Evolutionary conservation across 2,113 vertebrate genomes (phyloP).

Genomic region (Orientallactaga bullata): DNA sequence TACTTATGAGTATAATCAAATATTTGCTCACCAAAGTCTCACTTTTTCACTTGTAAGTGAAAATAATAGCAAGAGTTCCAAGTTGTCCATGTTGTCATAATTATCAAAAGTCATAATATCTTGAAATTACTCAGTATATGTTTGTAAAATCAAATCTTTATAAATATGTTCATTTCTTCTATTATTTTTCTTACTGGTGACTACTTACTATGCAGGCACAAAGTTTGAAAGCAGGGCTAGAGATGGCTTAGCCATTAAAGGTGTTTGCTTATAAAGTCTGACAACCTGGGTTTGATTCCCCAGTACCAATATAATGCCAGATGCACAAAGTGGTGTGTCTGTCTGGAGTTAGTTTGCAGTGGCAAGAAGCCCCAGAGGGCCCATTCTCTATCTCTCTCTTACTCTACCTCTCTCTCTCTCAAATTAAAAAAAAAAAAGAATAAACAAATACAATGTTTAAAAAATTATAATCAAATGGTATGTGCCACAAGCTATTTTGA

Average conservation of each 20-base stretch:
- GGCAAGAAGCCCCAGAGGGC: no score
- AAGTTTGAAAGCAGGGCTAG: not conserved
- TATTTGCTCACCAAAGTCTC: not conserved
- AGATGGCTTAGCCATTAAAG: no score
- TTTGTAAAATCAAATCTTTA: not conserved
- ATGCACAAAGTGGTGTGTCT: no score
- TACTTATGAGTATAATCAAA: not conserved
- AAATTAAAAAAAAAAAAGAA: no score
- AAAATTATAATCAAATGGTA: not conserved
- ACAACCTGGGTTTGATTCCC: no score
- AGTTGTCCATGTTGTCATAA: not conserved
- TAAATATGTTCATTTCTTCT: not conserved
- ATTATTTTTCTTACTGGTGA: not conserved
- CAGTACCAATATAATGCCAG: no score
- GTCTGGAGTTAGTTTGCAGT: no score
- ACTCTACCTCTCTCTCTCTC: no score
- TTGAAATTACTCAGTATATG: not conserved
- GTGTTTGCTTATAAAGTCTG: no score
- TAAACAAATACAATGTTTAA: no score
- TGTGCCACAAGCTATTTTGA: not conserved
- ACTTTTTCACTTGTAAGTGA: not conserved
- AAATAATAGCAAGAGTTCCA: not conserved
- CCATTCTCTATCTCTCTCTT: no score
- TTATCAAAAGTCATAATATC: not conserved
- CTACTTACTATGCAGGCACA: not conserved